A percentile compares a stretch with the other conserved stretches of the same genome.
Conservation (phyloP, 2,888 invertebrate species). For the Cheilosia impressa region DNA sequence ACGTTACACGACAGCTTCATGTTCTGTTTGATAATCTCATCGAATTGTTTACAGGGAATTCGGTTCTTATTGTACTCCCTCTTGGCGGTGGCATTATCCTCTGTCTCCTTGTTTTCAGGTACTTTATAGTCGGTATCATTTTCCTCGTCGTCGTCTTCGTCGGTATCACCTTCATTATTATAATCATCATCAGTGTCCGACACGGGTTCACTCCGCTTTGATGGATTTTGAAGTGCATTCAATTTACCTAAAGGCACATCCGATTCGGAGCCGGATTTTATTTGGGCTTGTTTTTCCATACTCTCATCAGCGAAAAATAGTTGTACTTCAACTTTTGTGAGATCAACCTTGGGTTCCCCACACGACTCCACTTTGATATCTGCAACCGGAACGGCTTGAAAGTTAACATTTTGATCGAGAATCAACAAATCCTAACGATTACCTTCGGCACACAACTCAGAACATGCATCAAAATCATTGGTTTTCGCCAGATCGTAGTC, state of each 20-base stretch:
- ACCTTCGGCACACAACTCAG: constrained; percentile 61
- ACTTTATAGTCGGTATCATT: neutral
- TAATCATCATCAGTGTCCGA: neutral
- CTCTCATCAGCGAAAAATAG: neutral
- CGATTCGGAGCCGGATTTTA: constrained; percentile 23
- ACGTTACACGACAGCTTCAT: constrained; percentile 75
- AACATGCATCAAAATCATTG: constrained; percentile 44
- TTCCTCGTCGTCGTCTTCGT: neutral
- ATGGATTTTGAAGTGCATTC: neutral
- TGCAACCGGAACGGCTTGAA: constrained; percentile 4
- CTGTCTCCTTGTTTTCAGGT: neutral
- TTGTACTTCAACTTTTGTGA: neutral
- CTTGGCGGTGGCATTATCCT: neutral
- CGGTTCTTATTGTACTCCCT: neutral
- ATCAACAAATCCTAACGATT: constrained; percentile 8
- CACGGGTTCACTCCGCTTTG: neutral
- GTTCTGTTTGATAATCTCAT: constrained; percentile 74
- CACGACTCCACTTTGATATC: constrained; percentile 27
- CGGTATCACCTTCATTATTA: neutral
- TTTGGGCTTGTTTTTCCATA: neutral
- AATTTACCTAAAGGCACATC: neutral
- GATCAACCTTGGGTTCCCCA: neutral
- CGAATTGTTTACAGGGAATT: constrained; percentile 61
- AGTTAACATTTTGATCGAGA: neutral
- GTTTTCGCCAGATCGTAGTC: constrained; percentile 5